phyloP scores from a whole-genome alignment of 2,797 vertebrate genomes.

The Neosilurus mollespiculum region DNA sequence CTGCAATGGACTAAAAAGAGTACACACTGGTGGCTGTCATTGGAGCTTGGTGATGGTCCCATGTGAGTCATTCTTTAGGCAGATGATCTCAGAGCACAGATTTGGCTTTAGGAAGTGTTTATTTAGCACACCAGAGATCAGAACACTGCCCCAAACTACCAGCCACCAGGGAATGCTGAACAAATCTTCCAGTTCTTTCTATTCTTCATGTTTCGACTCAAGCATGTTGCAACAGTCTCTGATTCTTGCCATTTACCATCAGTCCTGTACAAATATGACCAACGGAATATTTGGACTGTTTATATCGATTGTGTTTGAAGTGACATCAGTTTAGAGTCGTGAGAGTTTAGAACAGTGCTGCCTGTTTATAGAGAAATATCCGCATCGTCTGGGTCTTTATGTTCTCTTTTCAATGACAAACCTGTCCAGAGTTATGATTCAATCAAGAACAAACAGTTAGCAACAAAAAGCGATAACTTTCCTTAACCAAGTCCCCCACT shows the following conservation, averaged over 20 bases:
- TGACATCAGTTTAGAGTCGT: background rate
- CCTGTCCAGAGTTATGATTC: background rate
- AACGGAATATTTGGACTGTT: conserved; percentile 4
- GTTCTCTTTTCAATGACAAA: background rate
- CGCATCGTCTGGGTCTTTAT: background rate
- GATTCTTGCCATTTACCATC: conserved; percentile 8
- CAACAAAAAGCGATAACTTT: background rate
- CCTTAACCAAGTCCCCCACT: background rate
- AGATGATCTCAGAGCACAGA: conserved; percentile 48
- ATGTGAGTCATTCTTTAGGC: conserved; percentile 42
- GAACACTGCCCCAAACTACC: conserved; percentile 20
- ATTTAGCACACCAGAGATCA: conserved; percentile 12
- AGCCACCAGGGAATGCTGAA: conserved; percentile 17
- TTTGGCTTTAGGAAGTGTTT: conserved; percentile 50
- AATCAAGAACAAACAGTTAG: background rate
- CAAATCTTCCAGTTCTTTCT: conserved; percentile 9
- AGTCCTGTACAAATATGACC: conserved; percentile 22
- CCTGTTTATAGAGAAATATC: conserved; percentile 13
- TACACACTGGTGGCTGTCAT: conserved; percentile 26
- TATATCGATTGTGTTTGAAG: conserved; percentile 10
- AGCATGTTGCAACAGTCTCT: conserved; percentile 19
- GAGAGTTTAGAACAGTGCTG: background rate
- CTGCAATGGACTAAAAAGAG: background rate
- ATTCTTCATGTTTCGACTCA: background rate
- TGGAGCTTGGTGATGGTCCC: conserved; percentile 35